Evolutionary conservation across 2,113 vertebrate species (phyloP).

Genomic region (Romanogobio albipinnatus): DNA sequence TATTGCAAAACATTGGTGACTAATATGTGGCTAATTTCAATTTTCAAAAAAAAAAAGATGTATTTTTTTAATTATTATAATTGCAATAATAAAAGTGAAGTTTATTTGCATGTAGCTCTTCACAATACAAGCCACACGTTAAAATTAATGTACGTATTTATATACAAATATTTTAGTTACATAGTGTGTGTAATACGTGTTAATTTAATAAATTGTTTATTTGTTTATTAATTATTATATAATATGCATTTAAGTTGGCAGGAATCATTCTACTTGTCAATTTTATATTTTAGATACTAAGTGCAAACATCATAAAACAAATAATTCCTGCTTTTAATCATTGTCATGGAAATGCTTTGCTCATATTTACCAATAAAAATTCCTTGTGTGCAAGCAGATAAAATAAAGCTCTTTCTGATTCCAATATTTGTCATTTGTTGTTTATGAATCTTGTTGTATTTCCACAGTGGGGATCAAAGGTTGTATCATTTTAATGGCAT

Average conservation of each 20-base stretch:
- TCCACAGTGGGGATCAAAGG: neutral
- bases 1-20: neutral
- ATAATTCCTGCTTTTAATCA: neutral
- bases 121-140: neutral
- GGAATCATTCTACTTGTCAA: too few species aligned
- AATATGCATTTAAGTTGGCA: neutral
- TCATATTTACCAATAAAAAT: neutral
- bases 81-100: neutral
- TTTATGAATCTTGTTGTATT: neutral
- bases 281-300: neutral
- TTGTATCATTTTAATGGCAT: slow-evolving; percentile 23
- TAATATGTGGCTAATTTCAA: neutral
- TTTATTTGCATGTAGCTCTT: neutral
- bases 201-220: neutral
- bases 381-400: neutral
- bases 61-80: neutral
- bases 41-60: neutral
- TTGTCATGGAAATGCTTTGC: slow-evolving; percentile 9
- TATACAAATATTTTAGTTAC: neutral
- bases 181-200: too few species aligned
- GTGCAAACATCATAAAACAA: slow-evolving; percentile 12
- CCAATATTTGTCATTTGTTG: neutral
- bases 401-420: too few species aligned
- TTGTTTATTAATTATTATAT: neutral
- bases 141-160: neutral